phyloP scores from a whole-genome alignment of 2,888 invertebrate species.

The Platyscelio sp. region DNA sequence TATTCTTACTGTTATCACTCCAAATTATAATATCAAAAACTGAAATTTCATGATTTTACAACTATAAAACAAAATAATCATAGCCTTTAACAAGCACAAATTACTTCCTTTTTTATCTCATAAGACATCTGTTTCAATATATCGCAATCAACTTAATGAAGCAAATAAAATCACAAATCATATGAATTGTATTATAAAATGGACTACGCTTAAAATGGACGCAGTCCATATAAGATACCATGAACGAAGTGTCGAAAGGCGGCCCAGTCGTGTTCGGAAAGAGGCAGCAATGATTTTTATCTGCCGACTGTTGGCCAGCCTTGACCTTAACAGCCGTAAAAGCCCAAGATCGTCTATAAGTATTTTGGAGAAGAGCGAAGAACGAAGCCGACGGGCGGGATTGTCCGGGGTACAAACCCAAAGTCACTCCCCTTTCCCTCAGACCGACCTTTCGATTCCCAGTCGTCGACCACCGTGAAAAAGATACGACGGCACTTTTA shows the following conservation, averaged over 20 bases:
- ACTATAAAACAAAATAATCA: no score
- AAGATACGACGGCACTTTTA: slow-evolving; percentile 75
- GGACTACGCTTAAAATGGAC: slow-evolving; percentile 23
- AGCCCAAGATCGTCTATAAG: slow-evolving; percentile 60
- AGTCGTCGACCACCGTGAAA: slow-evolving; percentile 77
- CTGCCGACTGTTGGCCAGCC: slow-evolving; percentile 71
- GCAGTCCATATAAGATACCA: slow-evolving; percentile 47
- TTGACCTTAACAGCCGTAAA: slow-evolving; percentile 78
- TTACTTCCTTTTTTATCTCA: no score
- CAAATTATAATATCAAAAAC: background rate
- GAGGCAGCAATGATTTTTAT: slow-evolving; percentile 66
- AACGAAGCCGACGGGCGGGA: slow-evolving; percentile 76
- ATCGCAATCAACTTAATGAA: no score
- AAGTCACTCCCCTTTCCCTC: slow-evolving; percentile 81
- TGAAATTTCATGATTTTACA: background rate
- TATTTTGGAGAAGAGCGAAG: slow-evolving; percentile 73
- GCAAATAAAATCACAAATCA: no score
- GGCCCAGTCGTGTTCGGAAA: slow-evolving; percentile 57
- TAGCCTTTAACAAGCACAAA: no score
- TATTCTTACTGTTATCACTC: background rate
- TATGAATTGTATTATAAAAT: slow-evolving; percentile 42
- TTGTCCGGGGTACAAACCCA: slow-evolving; percentile 75
- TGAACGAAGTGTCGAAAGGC: slow-evolving; percentile 66
- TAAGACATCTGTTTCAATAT: no score
- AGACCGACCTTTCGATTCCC: slow-evolving; percentile 73